Base-by-base conservation (phyloP, 2,113 vertebrate genomes). In the Synchiropus splendidus region DNA sequence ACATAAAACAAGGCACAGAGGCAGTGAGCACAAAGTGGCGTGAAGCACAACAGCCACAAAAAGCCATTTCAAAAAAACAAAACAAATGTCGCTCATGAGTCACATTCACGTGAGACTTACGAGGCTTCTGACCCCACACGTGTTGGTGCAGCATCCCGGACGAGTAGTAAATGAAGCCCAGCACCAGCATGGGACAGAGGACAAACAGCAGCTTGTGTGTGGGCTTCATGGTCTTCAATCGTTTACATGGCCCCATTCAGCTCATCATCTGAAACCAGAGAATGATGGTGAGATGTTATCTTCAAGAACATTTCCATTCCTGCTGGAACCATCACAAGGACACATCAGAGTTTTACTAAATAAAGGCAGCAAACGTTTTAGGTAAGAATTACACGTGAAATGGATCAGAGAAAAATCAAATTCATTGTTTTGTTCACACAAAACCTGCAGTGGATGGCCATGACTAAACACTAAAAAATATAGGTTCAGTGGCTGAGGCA, bases 111-210 rank as follows among this genome's bases (percentile, higher is more conserved):
- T 35, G 14, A 14, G 67, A 98, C 94, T 97, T 89, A 98, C 94
- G 89, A 69, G 90, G 75, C 71, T 95, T 92, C 75, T 90, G 77
- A 27, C 77, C 90, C 94, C 94, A 97, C 34, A 86, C 82, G 61
- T 86, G 81, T 42, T 91, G 84, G 71, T 92, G 92, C 31, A 98
- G 83, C 83, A 92, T 97, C 83, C 90, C 85, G 1, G 91, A 92
- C 16, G 92, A 94, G 60, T 95, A 98, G 82, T 90, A 97, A 54
- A 98, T 88, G 83, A 97, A 98, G 64, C 87, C 91, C 79, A 98
- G 74, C 27, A 98, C 94, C 79, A 97, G 83, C 71, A 92, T 89
- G 71, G 92, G 86, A 82, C 92, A 96, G 72, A 97, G 86, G 73
- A 90, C 70, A 74, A 97, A 91, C 85, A 98, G 87, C 85, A 96